These are phyloP conservation scores for Etheostoma spectabile DNA, from an alignment of 2,113 vertebrate species.

Conservation along the genomic window DNA sequence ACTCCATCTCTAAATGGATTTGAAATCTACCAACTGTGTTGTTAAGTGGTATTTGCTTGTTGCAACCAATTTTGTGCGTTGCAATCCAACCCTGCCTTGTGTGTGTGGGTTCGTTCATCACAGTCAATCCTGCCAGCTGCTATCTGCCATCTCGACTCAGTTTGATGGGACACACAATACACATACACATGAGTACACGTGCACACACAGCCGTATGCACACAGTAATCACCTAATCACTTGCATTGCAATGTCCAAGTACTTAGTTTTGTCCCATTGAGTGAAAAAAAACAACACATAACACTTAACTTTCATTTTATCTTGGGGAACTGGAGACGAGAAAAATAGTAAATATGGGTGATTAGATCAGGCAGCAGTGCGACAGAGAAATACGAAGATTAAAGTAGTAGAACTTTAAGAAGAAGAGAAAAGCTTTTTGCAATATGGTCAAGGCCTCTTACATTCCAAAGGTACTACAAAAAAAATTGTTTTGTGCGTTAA, in stretches of 20 bases:
- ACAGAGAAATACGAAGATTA: slow-evolving; percentile 27
- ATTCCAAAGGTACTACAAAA: slow-evolving; percentile 37
- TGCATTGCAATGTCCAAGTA: slow-evolving; percentile 28
- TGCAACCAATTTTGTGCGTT: slow-evolving; percentile 34
- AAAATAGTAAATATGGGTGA: slow-evolving; percentile 21
- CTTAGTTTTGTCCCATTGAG: slow-evolving; percentile 47
- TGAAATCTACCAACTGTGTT: slow-evolving; percentile 42
- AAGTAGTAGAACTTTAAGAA: slow-evolving; percentile 29
- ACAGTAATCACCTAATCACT: slow-evolving; percentile 54
- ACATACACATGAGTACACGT: background rate
- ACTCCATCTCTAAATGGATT: slow-evolving; percentile 36
- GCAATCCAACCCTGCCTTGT: background rate
- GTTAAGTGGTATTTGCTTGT: slow-evolving; percentile 40
- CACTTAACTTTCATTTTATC: slow-evolving; percentile 39
- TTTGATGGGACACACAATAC: slow-evolving; percentile 47
- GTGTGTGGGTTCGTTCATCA: slow-evolving; percentile 21
- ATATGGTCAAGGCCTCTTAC: slow-evolving; percentile 17
- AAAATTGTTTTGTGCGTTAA: slow-evolving; percentile 28
- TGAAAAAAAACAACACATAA: slow-evolving; percentile 43
- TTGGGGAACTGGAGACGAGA: slow-evolving; percentile 12
- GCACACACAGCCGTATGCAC: slow-evolving; percentile 9
- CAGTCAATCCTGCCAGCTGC: slow-evolving; percentile 62
- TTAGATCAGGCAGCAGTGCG: slow-evolving; percentile 23
- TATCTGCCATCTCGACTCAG: slow-evolving; percentile 60
- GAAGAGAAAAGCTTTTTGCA: slow-evolving; percentile 27